Conservation (phyloP, 2,797 vertebrate species). For the Poeciliopsis infans region DNA sequence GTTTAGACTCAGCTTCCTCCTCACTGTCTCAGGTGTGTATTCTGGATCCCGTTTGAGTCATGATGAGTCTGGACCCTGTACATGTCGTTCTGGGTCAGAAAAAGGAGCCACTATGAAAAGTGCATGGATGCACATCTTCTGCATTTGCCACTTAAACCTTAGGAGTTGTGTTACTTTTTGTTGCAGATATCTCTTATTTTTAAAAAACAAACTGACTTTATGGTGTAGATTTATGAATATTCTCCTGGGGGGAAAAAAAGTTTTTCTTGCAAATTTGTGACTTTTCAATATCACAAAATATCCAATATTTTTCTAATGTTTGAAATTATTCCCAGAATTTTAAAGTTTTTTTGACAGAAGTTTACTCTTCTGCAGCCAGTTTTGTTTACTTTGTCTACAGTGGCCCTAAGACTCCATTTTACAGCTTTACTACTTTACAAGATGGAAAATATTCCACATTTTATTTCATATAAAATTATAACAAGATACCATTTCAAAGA, state of each 20-base stretch:
- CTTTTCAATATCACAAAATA: neutral
- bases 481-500: neutral
- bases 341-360: no score
- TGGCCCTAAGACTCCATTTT: neutral
- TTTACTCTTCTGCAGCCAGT: neutral
- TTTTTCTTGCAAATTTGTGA: neutral
- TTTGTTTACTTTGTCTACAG: neutral
- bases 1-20: neutral
- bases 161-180: neutral
- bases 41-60: neutral
- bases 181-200: no score
- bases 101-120: neutral
- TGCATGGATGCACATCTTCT: neutral
- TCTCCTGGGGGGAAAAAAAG: neutral
- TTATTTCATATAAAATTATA: neutral
- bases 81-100: neutral
- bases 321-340: neutral
- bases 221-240: neutral
- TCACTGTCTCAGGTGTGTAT: neutral
- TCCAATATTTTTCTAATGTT: neutral
- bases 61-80: neutral
- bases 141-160: neutral
- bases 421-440: neutral
- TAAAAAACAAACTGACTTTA: neutral
- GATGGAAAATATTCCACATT: neutral